Evolutionary conservation across 2,797 vertebrate species (phyloP).

Genomic region (Girardinus metallicus): DNA sequence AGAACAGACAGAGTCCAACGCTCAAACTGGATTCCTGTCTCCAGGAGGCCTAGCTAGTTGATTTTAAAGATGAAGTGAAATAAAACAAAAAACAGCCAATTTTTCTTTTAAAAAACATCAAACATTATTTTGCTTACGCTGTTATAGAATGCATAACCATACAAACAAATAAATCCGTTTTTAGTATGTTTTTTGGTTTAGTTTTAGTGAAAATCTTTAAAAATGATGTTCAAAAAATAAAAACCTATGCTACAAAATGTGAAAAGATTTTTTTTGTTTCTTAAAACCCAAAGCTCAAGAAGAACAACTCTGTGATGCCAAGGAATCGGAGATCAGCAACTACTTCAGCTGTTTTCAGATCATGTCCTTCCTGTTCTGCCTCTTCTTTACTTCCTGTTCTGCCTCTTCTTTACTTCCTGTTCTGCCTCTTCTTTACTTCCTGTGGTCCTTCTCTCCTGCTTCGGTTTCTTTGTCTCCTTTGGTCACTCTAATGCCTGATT

Average conservation of each 20-base stretch:
- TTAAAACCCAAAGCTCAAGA: not conserved
- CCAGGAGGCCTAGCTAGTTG: not conserved
- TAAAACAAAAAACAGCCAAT: not conserved
- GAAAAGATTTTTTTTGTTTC: not conserved
- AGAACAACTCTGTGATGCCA: not conserved
- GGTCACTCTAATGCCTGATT: not conserved
- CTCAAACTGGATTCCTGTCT: not conserved
- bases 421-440: not conserved
- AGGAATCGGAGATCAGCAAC: not conserved
- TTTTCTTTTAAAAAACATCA: not conserved
- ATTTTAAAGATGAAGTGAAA: conserved; percentile 1
- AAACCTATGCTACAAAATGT: not conserved
- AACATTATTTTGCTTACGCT: not conserved
- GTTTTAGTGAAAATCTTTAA: not conserved
- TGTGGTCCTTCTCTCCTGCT: not conserved
- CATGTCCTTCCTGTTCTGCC: not conserved
- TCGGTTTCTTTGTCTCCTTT: not conserved
- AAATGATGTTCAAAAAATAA: not conserved
- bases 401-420: not conserved
- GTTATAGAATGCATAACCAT: too few relatives aligned
- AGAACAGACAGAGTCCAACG: not conserved
- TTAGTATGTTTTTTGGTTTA: not conserved
- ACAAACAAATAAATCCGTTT: not conserved
- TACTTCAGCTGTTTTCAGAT: not conserved
- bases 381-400: not conserved